Percentiles rank a stretch among this genome's conserved stretches.
phyloP scores from a whole-genome alignment of 2,113 vertebrate genomes.

The Plestiodon gilberti region DNA sequence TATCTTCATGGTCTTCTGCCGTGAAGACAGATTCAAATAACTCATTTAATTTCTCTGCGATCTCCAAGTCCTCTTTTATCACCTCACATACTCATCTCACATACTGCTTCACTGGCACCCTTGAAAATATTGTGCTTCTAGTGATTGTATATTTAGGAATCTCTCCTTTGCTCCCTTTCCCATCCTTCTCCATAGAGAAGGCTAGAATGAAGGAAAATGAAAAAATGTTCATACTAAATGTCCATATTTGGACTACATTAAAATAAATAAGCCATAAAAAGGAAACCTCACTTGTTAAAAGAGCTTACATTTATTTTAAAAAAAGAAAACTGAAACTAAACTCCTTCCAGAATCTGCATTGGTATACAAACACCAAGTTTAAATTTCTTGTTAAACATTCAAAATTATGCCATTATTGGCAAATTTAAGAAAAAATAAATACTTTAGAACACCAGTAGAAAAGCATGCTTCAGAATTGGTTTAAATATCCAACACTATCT shows the following conservation, averaged over 20 bases:
- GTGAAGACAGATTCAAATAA: too few species aligned
- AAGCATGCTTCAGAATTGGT: not conserved
- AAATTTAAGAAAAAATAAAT: not conserved
- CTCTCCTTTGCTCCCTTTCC: not conserved
- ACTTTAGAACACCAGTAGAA: slow-evolving; percentile 22
- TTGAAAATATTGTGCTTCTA: not conserved
- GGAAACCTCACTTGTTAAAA: not conserved
- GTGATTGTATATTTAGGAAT: not conserved
- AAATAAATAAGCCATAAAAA: not conserved
- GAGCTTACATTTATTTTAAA: fast-evolving
- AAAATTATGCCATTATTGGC: fast-evolving
- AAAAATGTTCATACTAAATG: fast-evolving
- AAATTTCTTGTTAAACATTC: not conserved
- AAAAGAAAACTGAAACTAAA: not conserved
- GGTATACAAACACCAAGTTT: not conserved
- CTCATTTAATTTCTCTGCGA: too few species aligned
- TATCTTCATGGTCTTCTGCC: too few species aligned
- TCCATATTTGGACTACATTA: not conserved
- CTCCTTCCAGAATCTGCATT: not conserved
- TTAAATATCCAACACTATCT: slow-evolving; percentile 1
- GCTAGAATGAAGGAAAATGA: not conserved
- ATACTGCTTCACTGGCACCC: not conserved
- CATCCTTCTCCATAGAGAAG: not conserved
- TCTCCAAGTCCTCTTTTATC: too few species aligned
- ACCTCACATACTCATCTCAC: not conserved